These are phyloP conservation scores for Laupala kohalensis DNA, from an alignment of 1,140 invertebrate genomes.

Conservation along the genomic window DNA sequence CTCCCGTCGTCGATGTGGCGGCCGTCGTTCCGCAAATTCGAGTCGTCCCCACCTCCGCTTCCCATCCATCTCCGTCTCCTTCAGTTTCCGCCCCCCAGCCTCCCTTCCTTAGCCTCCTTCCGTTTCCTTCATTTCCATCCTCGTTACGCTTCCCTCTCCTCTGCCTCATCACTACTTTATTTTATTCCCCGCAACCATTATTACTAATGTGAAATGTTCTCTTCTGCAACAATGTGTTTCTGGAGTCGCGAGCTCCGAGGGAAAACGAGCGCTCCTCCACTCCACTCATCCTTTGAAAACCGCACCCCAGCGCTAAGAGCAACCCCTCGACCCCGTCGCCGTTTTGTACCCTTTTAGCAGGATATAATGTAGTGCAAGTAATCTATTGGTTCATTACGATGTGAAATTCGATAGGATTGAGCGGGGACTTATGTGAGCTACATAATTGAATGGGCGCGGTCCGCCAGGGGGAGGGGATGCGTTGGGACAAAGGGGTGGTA, in stretches of 20 bases:
- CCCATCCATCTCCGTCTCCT: slow-evolving; percentile 22
- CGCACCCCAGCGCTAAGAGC: not conserved
- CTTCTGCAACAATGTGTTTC: slow-evolving; percentile 11
- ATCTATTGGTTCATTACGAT: slow-evolving; percentile 13
- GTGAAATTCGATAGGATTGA: slow-evolving; percentile 7
- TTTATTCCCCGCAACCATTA: not conserved
- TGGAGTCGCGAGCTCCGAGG: slow-evolving; percentile 3
- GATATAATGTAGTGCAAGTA: slow-evolving; percentile 11
- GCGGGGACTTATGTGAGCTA: not conserved
- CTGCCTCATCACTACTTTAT: no score
- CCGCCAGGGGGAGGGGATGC: not conserved
- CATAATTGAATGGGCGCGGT: not conserved
- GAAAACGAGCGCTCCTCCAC: not conserved
- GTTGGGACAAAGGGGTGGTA: no score
- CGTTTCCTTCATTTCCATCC: not conserved
- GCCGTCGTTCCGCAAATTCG: slow-evolving; percentile 11
- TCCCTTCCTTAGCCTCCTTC: not conserved
- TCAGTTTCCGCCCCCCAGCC: not conserved
- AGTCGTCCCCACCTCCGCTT: slow-evolving; percentile 22
- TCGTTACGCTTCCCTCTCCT: not conserved
- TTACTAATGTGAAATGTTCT: not conserved
- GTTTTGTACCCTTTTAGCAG: slow-evolving; percentile 10
- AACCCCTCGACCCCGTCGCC: not conserved
- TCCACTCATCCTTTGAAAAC: not conserved
- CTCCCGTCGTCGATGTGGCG: slow-evolving; percentile 18